Base-by-base conservation (phyloP, 2,797 vertebrate genomes). In the Clarias fuscus region DNA sequence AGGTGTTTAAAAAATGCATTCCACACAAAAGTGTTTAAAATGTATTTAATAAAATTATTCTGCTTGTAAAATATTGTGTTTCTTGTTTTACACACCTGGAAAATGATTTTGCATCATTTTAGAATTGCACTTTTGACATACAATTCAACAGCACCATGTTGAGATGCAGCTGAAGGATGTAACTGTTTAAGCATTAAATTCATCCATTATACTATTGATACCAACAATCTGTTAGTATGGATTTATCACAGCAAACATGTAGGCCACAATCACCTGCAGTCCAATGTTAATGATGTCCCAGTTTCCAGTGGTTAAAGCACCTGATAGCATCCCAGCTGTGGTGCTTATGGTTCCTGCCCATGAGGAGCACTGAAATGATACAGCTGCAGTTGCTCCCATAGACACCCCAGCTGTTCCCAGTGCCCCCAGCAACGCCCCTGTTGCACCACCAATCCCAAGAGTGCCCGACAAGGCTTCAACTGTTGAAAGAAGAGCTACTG, bases 351-450 rank as follows among this genome's bases (percentile, higher is more conserved):
- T 88, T 77, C 78, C 89, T 80, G 48, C 15, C 89, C 83, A 89
- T 22, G 91, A 84, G 40, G 87, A 83, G 1, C 84, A 88, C 24
- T 88, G 89, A 18, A 83, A 65, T 76, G 89, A 88, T 83, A 79
- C 27, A 56, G 77, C 77, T 40, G 86, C 82, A 83, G 89, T 88
- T 3, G 84, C 88, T 18, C 91, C 90, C 71, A 90, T 58, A 53
- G 90, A 89, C 70, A 91, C 86, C 7, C 90, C 91, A 40, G 90
- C 88, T 62, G 88, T 87, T 67, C 89, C 89, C 40, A 85, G 61
- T 15, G 83, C 90, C 27, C 91, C 90, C 22, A 90, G 72, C 61
- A 90, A 85, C 68, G 88, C 90, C 70, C 90, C 91, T 2, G 88
- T 88, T 48, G 61, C 83, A n/a, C 89, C 89, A 72, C 89, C 90